Percentiles rank a stretch among this genome's conserved stretches.
Evolutionary conservation across 1,140 invertebrate species (phyloP).

Genomic region (Sweltsa coloradensis): DNA sequence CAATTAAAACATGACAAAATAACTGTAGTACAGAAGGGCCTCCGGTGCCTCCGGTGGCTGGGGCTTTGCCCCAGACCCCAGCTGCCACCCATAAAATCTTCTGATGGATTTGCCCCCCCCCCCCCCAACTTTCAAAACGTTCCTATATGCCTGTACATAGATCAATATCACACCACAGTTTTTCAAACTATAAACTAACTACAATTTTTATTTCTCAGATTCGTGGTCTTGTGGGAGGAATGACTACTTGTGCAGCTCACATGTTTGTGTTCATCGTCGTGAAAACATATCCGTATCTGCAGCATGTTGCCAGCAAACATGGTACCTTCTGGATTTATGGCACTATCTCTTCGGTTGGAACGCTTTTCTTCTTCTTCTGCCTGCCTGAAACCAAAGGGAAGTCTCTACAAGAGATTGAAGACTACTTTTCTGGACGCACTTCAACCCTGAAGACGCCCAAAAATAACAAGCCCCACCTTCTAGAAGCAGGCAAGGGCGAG

Average conservation of each 20-base stretch:
- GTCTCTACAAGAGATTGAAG: slow-evolving; percentile 63
- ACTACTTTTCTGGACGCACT: slow-evolving; percentile 46
- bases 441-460: slow-evolving; percentile 22
- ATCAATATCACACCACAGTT: no score
- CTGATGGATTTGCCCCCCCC: no score
- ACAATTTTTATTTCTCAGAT: slow-evolving; percentile 31
- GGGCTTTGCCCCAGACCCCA: no score
- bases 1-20: no score
- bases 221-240: slow-evolving; percentile 47
- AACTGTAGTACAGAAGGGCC: no score
- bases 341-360: slow-evolving; percentile 41
- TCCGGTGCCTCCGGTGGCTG: no score
- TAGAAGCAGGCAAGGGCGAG: slow-evolving; percentile 26
- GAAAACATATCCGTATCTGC: slow-evolving; percentile 48
- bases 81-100: no score
- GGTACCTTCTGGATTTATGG: slow-evolving; percentile 52
- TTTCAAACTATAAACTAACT: background rate
- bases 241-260: slow-evolving; percentile 51
- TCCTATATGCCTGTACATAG: no score
- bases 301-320: slow-evolving; percentile 35
- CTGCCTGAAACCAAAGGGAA: slow-evolving; percentile 73
- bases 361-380: slow-evolving; percentile 45
- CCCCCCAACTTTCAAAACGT: no score
- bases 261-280: slow-evolving; percentile 51
- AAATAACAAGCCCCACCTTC: slow-evolving; percentile 21